Base-by-base conservation (phyloP, 2,888 invertebrate species). In the Idaea dimidiata region DNA sequence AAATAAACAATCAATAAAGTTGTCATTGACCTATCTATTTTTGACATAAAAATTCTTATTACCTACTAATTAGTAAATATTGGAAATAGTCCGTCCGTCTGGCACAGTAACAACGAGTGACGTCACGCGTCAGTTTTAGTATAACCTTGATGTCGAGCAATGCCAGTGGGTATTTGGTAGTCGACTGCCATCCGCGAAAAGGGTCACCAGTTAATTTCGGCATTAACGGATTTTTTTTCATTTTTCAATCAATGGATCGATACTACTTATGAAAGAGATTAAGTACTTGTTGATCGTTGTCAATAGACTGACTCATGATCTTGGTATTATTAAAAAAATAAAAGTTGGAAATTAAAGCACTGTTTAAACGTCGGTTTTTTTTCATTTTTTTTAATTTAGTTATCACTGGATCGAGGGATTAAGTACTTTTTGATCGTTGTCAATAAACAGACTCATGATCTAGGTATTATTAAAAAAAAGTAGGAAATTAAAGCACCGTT, bases 111-210 rank as follows among this genome's bases (percentile, higher is more conserved):
- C 69, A 67, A 66, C 63, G 61, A 43, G 69, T 90, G 89, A 90
- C 89, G 90, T 90, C 89, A 89, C 70, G 66, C 64, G 72, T 73
- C 75, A 69, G 80, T 83, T 87, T 82, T 84, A 83, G 83, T 74
- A 76, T 70, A 83, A 87, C 91, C 91, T 91, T 91, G 90, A 76
- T 79, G 78, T 74, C 72, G 80, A 81, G 83, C 91, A 90, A 89
- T 91, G 91, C 89, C 89, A 85, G 81, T 81, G 79, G 81, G 83
- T 85, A 86, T 87, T 89, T 79, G 87, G 80, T 81, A 72, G 76
- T 65, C 17, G 17, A 17, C 56, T 17, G 56, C 18, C 56, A 56
- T 56, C 56, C 56, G 56, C 17, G 18, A 17, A 10, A 16, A 18
- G 18, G 56, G 17, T n/a, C n/a, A n/a, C 54, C 17, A 43, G 7